Base-by-base conservation (phyloP, 2,113 vertebrate genomes). In the Lates calcarifer region DNA sequence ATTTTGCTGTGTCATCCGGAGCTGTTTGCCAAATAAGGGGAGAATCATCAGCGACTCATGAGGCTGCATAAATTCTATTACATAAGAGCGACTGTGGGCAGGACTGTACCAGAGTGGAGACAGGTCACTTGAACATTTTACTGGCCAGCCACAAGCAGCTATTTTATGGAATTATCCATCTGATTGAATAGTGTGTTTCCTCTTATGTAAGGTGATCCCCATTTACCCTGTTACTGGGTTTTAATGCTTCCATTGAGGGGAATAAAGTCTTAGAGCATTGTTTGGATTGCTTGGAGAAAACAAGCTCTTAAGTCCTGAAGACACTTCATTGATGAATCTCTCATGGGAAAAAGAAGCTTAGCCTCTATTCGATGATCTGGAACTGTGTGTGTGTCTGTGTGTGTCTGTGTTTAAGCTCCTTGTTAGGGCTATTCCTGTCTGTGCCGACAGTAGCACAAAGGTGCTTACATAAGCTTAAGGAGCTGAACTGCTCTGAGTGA, bases 361-460 rank as follows among this genome's bases (percentile, higher is more conserved):
- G n/a, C 7, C 26, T 5, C 56, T 68, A 85, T 85, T 90, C 63
- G 85, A 5, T 65, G 71, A 81, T 65, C 9, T 56, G 14, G 5
- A 53, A 18, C 1, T 63, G 64, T 56, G 55, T 81, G 67, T 78
- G 68, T 47, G 47, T 41, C 39, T 62, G 35, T 78, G 33, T 61
- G 53, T 77, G 41, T 51, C 7, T 81, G 72, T 35, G 31, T 75
- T 56, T 88, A 92, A 93, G 85, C 85, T 55, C 75, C 79, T 89
- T 88, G 89, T 83, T 74, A 63, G 77, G 62, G 51, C 85, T 93
- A 91, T 91, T 90, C 75, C 66, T 79, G 86, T 89, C 63, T 66
- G 64, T 79, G 67, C 69, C 51, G 37, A 89, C 68, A 82, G 74
- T 49, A 70, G 76, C 33, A 75, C 83, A 75, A 53, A 87, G 74